Conservation (phyloP, 2,888 invertebrate species). For the Tetranychus piercei region DNA sequence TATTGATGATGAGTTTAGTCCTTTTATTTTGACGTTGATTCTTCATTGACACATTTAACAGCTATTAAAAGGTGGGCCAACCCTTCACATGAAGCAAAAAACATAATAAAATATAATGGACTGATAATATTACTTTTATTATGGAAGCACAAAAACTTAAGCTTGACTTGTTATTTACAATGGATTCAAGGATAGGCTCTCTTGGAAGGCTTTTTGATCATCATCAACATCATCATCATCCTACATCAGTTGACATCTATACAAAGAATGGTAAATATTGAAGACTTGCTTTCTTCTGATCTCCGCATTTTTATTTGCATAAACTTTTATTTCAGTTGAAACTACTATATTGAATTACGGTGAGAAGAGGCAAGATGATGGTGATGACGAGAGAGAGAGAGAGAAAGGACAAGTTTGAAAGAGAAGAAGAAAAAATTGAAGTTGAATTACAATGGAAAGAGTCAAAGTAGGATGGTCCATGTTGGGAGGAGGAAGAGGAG, state of each 20-base stretch:
- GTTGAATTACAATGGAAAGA: not conserved
- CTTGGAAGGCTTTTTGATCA: not conserved
- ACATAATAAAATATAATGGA: not conserved
- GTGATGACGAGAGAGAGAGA: not conserved
- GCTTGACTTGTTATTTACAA: not conserved
- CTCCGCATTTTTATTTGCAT: not conserved
- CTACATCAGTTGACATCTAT: not conserved
- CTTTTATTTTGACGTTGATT: not conserved
- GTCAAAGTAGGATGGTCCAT: not conserved
- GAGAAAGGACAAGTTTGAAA: not conserved
- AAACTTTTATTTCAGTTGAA: constrained; percentile 1
- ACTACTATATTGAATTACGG: not conserved
- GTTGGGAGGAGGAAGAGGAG: not conserved
- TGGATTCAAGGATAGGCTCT: not conserved
- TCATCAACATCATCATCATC: not conserved
- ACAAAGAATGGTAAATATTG: not conserved
- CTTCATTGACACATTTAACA: constrained; percentile 1
- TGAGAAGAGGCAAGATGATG: not conserved
- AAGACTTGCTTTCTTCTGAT: not conserved
- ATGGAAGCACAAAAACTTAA: not conserved
- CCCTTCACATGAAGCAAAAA: not conserved
- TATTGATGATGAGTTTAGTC: not conserved
- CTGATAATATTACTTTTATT: not conserved
- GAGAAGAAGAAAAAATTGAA: not conserved
- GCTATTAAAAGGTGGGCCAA: not conserved